Conservation (phyloP, 2,888 invertebrate species). For the Steinernema scapterisci region DNA sequence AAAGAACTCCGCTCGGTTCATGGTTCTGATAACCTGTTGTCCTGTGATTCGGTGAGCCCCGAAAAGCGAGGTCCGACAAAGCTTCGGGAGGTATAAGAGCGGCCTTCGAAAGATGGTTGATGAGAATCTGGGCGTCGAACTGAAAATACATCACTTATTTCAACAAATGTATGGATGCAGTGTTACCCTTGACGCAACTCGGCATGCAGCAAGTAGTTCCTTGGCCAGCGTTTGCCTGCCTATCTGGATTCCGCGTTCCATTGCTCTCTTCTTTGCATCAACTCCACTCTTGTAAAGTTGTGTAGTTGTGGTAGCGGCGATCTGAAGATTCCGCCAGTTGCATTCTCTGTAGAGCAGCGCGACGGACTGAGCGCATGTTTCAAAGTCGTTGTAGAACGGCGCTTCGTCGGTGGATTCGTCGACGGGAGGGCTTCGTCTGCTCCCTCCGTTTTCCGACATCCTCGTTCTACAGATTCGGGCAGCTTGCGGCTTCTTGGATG, state of each 20-base stretch:
- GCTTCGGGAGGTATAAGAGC: constrained; percentile 18
- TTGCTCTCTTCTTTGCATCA: constrained; percentile 53
- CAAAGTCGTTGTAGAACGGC: constrained; percentile 43
- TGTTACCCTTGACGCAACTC: constrained; percentile 36
- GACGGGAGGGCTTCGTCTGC: constrained; percentile 33
- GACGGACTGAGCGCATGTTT: constrained; percentile 45
- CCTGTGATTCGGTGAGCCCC: not conserved
- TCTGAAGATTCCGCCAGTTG: constrained; percentile 55
- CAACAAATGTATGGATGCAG: not conserved
- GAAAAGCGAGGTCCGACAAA: not conserved
- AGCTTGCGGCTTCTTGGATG: no score
- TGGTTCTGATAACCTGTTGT: not conserved
- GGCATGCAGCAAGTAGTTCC: constrained; percentile 42
- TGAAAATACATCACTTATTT: not conserved
- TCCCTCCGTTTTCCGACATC: constrained; percentile 9
- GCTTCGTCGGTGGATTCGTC: constrained; percentile 46
- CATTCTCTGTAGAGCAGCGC: constrained; percentile 56
- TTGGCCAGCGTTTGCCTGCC: constrained; percentile 60
- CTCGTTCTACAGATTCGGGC: not conserved
- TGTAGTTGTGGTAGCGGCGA: constrained; percentile 61
- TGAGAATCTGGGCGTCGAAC: constrained; percentile 16
- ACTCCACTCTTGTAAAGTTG: constrained; percentile 60
- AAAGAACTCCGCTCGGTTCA: constrained; percentile 45
- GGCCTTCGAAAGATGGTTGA: not conserved
- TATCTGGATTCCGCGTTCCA: constrained; percentile 53